Base-by-base conservation (phyloP, 2,888 invertebrate species). In the Drosophila basisetae region DNA sequence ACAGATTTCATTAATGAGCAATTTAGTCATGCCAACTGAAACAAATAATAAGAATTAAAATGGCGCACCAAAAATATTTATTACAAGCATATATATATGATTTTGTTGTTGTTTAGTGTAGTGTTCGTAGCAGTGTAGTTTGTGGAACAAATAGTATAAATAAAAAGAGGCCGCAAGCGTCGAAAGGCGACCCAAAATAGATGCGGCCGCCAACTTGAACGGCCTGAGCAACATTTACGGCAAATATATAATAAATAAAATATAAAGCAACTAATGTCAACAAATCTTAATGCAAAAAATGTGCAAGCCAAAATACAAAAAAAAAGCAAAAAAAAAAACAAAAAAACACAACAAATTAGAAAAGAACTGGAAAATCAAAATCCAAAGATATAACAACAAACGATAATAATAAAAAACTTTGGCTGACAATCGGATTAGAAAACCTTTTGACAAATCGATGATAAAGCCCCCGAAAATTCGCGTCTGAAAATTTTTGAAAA, bases 151-250 rank as follows among this genome's bases (percentile, higher is more conserved):
- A 49, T 31, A 41, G 59, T 67, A 76, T 79, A 74, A 62, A 80
- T 68, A 76, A 63, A 52, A 58, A 55, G 35, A 41, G 66, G 59
- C 76, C 67, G 62, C 70, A 71, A 53, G 59, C 79, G 63, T 61
- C 68, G 71, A 64, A 56, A 47, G 68, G 67, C 67, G 55, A 30
- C 53, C 60, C 64, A 78, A 84, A 90, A 84, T 84, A 84, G 90
- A 75, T 70, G 68, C 69, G 90, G 62, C 91, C 75, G 82, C 82
- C 84, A 91, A 82, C 68, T 89, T 84, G 72, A 89, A 81, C 73
- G 88, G 76, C 59, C 79, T 88, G 89, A 84, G 85, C 85, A 79
- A 79, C 85, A 76, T 84, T 90, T 76, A 88, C 90, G 85, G 80
- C 85, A 76, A 81, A 25, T 25, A 47, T 16, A 25, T 25, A 25